A percentile compares a stretch with the other conserved stretches of the same genome.
These are phyloP conservation scores for Sylvilagus floridanus DNA, from an alignment of 2,797 vertebrate genomes.

Conservation along the genomic window DNA sequence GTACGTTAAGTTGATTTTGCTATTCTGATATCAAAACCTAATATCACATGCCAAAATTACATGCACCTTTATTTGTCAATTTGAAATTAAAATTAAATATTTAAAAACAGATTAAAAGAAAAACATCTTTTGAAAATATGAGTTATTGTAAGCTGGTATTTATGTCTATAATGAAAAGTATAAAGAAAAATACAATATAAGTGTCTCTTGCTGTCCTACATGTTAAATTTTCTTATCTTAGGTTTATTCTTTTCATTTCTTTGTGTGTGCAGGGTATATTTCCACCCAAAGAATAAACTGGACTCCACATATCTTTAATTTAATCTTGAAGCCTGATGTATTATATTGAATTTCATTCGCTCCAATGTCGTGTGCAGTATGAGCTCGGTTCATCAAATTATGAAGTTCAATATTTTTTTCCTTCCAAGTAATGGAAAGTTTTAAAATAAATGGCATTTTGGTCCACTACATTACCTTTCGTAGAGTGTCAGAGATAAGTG, in stretches of 20 bases:
- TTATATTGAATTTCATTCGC: conserved; percentile 77
- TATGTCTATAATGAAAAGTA: conserved; percentile 13
- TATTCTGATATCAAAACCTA: too few species aligned
- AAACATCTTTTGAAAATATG: not conserved
- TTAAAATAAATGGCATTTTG: conserved; percentile 81
- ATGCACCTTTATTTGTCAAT: not conserved
- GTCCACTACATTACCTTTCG: conserved; percentile 60
- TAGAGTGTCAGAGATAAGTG: conserved; percentile 51
- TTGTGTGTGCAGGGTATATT: conserved; percentile 22
- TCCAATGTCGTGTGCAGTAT: conserved; percentile 59
- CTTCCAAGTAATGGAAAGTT: conserved; percentile 67
- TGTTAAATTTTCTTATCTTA: not conserved
- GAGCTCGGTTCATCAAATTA: conserved; percentile 71
- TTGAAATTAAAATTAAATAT: not conserved
- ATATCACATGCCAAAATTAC: not conserved
- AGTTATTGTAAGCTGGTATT: not conserved
- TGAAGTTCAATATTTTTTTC: conserved; percentile 71
- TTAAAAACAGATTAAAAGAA: not conserved
- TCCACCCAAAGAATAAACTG: conserved; percentile 60
- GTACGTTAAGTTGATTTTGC: not conserved
- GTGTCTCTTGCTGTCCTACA: not conserved
- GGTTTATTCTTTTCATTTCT: not conserved
- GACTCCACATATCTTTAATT: conserved; percentile 68
- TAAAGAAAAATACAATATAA: conserved; percentile 1
- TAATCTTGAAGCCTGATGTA: conserved; percentile 72